Conservation (phyloP, 2,888 invertebrate species). For the Standfussiana lucernea region DNA sequence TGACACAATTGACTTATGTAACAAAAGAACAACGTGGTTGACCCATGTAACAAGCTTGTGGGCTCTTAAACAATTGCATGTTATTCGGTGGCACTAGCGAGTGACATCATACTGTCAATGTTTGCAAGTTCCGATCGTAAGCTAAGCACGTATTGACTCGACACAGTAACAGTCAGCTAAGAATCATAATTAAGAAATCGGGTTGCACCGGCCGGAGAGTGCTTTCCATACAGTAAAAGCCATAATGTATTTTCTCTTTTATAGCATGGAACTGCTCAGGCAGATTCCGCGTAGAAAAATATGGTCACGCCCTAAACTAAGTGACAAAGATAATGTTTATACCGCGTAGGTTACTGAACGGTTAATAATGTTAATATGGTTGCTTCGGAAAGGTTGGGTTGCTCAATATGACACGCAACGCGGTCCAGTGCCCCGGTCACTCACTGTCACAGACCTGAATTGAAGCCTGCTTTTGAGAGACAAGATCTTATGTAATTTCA, state of each 20-base stretch:
- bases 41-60: conserved; percentile 73
- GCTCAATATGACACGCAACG: conserved; percentile 62
- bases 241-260: neutral
- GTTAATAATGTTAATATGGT: conserved; percentile 43
- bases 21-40: conserved; percentile 71
- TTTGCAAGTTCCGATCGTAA: conserved; percentile 59
- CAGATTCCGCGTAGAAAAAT: neutral
- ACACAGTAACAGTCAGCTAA: conserved; percentile 61
- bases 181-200: conserved; percentile 33
- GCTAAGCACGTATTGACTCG: conserved; percentile 62
- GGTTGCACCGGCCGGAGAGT: neutral
- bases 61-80: conserved; percentile 69
- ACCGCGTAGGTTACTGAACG: conserved; percentile 57
- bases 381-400: conserved; percentile 65
- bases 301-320: neutral
- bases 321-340: conserved; percentile 42
- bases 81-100: conserved; percentile 58
- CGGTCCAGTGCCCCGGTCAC: conserved; percentile 64
- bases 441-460: conserved; percentile 62
- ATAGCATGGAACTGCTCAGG: neutral
- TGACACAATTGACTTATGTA: conserved; percentile 76
- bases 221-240: neutral
- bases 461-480: conserved; percentile 49
- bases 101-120: conserved; percentile 74
- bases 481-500: conserved; percentile 55